Conservation (phyloP, 1,140 invertebrate genomes). For the Drosophila novamexicana region DNA sequence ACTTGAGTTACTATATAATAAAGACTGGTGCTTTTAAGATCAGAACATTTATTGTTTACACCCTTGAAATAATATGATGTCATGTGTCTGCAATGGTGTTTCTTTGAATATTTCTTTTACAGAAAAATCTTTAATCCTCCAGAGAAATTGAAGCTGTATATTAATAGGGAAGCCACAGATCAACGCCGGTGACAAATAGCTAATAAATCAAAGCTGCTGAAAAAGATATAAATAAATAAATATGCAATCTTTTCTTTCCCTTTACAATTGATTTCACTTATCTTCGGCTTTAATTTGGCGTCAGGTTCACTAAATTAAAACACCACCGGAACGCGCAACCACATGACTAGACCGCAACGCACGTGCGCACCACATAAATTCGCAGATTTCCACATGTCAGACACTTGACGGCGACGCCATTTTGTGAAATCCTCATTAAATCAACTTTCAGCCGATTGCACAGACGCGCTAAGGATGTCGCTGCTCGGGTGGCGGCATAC, state of each 20-base stretch:
- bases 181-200: not conserved
- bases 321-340: not conserved
- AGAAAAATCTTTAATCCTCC: not conserved
- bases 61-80: too few relatives aligned
- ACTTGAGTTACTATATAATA: too few relatives aligned
- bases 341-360: conserved; percentile 25
- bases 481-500: conserved; percentile 23
- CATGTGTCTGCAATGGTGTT: too few relatives aligned
- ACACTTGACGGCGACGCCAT: conserved; percentile 45
- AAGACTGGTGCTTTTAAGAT: too few relatives aligned
- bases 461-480: conserved; percentile 29
- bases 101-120: not conserved
- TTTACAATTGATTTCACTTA: conserved; percentile 2
- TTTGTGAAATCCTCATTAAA: conserved; percentile 81
- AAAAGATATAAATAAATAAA: not conserved
- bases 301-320: conserved; percentile 29
- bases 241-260: not conserved
- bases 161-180: not conserved
- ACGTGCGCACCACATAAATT: conserved; percentile 51
- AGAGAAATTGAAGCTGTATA: not conserved
- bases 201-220: not conserved
- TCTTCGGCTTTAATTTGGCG: not conserved
- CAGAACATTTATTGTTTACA: too few relatives aligned
- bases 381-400: conserved; percentile 58
- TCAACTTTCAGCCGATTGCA: conserved; percentile 79